Conservation (phyloP, 2,888 invertebrate genomes). For the Eristalis tenax region DNA sequence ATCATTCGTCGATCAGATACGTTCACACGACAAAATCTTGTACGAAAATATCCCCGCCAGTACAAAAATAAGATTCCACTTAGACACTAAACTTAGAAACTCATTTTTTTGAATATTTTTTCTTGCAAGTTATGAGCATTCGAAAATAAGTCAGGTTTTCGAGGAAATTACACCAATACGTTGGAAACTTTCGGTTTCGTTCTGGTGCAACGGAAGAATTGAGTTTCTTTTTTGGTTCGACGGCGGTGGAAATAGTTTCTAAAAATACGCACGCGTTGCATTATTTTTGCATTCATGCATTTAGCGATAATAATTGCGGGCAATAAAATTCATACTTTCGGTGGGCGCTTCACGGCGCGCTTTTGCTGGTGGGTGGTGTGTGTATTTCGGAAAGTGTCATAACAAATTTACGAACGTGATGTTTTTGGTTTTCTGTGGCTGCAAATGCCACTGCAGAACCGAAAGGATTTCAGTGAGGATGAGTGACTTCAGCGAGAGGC, state of each 20-base stretch:
- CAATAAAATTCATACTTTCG: slow-evolving; percentile 46
- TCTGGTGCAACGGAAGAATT: background rate
- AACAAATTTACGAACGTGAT: slow-evolving; percentile 42
- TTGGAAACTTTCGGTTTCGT: slow-evolving; percentile 46
- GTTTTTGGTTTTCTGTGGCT: background rate
- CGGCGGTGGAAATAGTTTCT: slow-evolving; percentile 47
- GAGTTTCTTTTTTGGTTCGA: slow-evolving; percentile 16
- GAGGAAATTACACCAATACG: slow-evolving; percentile 1
- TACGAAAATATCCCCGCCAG: slow-evolving; percentile 30
- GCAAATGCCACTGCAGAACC: background rate
- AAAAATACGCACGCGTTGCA: slow-evolving; percentile 38
- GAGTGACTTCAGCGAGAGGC: background rate
- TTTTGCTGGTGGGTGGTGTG: slow-evolving; percentile 18
- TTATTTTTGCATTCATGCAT: slow-evolving; percentile 61
- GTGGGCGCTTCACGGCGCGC: slow-evolving; percentile 38
- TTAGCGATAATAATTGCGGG: slow-evolving; percentile 47
- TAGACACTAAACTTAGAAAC: slow-evolving; percentile 42
- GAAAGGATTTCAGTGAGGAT: background rate
- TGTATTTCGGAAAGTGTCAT: slow-evolving; percentile 58
- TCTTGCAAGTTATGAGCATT: slow-evolving; percentile 46
- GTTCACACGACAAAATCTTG: slow-evolving; percentile 17
- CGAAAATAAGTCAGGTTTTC: slow-evolving; percentile 43
- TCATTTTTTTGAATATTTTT: slow-evolving; percentile 15
- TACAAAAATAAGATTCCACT: slow-evolving; percentile 48
- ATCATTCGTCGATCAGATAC: slow-evolving; percentile 4